Conservation (phyloP, 2,113 vertebrate species). For the Seriola dumerili region DNA sequence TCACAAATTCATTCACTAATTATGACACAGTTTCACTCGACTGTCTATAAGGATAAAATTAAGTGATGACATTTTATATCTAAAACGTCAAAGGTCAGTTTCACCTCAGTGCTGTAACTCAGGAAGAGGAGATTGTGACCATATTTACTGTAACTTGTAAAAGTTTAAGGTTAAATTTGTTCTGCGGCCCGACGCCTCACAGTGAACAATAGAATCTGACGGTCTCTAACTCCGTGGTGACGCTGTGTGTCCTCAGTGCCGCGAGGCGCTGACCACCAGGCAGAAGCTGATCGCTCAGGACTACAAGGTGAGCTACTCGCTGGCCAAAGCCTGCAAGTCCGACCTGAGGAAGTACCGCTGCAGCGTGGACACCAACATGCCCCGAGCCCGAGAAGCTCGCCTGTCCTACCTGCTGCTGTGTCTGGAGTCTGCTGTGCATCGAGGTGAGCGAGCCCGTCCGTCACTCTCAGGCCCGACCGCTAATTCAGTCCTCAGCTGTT, state of each 20-base stretch:
- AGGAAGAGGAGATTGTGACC: too few species aligned
- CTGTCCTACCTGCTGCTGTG: conserved; percentile 97
- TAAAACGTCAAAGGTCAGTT: too few species aligned
- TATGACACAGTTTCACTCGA: too few species aligned
- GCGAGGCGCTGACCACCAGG: conserved; percentile 92
- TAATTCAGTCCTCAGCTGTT: not conserved
- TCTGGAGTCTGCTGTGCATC: conserved; percentile 93
- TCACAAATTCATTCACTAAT: too few species aligned
- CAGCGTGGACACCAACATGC: conserved; percentile 91
- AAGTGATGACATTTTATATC: too few species aligned
- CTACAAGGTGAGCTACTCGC: conserved; percentile 96
- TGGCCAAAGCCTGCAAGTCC: conserved; percentile 95
- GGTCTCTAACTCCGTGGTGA: not conserved
- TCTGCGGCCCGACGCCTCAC: too few species aligned
- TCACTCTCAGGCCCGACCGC: not conserved
- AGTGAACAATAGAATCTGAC: not conserved
- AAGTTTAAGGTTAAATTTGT: too few species aligned
- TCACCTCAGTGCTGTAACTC: too few species aligned
- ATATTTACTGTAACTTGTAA: too few species aligned
- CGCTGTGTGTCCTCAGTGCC: conserved; percentile 85
- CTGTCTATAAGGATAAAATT: too few species aligned
- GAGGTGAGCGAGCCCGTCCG: conserved; percentile 81
- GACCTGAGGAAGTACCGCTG: conserved; percentile 95
- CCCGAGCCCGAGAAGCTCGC: conserved; percentile 92
- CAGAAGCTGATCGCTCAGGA: conserved; percentile 97